Conservation (phyloP, 2,113 vertebrate species). For the Salvelinus sp. region DNA sequence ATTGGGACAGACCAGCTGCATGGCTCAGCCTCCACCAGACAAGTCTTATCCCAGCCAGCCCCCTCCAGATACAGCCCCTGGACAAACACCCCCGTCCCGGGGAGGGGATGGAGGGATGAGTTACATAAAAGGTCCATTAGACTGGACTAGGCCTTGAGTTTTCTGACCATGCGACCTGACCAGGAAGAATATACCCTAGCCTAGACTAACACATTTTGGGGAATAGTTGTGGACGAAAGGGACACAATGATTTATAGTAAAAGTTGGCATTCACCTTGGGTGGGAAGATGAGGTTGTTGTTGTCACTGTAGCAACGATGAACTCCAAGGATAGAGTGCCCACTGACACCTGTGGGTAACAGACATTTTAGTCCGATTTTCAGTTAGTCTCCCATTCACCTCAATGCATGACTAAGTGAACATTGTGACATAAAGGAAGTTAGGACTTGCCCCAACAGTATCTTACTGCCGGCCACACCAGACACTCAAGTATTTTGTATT, state of each 20-base stretch:
- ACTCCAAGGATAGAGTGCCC: conserved; percentile 86
- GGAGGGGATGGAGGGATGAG: background rate
- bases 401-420: background rate
- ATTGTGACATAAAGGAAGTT: background rate
- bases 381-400: no score
- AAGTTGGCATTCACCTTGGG: conserved; percentile 74
- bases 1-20: conserved; percentile 84
- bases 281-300: conserved; percentile 74
- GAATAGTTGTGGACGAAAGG: background rate
- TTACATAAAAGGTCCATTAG: background rate
- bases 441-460: background rate
- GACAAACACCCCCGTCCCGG: conserved; percentile 82
- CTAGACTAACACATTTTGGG: background rate
- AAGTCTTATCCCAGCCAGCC: conserved; percentile 85
- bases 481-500: no score
- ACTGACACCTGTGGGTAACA: conserved; percentile 77
- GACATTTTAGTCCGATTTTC: background rate
- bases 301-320: conserved; percentile 78
- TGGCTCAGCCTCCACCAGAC: conserved; percentile 83
- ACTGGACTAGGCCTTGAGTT: no score
- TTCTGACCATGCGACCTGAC: no score
- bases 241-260: background rate
- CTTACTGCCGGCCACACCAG: no score
- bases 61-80: conserved; percentile 84
- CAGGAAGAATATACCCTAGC: no score